Evolutionary conservation across 2,113 vertebrate genomes (phyloP).

Genomic region (Saccopteryx leptura): DNA sequence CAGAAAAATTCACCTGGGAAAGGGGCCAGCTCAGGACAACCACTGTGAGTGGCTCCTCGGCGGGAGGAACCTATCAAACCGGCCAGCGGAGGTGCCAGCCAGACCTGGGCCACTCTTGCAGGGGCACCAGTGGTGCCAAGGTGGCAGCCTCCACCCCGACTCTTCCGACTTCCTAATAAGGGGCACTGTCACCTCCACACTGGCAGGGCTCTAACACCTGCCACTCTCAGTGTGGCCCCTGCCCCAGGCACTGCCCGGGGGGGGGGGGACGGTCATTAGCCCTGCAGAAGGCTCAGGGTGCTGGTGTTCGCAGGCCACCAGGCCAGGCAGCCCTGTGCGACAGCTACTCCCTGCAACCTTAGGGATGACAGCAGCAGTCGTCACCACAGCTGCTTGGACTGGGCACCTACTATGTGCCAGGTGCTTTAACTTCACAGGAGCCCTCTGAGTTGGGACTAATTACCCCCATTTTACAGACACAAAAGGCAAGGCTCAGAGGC

Average conservation of each 20-base stretch:
- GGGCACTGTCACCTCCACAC: not conserved
- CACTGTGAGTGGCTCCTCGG: not conserved
- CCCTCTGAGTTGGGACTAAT: not conserved
- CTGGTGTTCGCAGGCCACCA: not conserved
- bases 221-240: accelerated
- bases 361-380: not conserved
- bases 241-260: not conserved
- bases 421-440: not conserved
- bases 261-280: too few species aligned
- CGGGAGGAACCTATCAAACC: not conserved
- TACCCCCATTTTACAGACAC: not conserved
- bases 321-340: not conserved
- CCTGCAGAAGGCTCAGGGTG: not conserved
- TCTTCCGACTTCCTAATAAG: not conserved
- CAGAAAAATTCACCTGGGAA: not conserved
- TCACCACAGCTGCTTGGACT: not conserved
- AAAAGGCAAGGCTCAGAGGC: not conserved
- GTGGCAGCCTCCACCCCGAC: accelerated
- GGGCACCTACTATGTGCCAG: not conserved
- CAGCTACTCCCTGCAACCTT: not conserved
- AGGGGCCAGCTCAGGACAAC: not conserved
- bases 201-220: not conserved
- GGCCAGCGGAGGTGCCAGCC: not conserved
- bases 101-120: not conserved
- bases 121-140: accelerated